Evolutionary conservation across 2,888 invertebrate genomes (phyloP).

Genomic region (Leucophenga maculata): DNA sequence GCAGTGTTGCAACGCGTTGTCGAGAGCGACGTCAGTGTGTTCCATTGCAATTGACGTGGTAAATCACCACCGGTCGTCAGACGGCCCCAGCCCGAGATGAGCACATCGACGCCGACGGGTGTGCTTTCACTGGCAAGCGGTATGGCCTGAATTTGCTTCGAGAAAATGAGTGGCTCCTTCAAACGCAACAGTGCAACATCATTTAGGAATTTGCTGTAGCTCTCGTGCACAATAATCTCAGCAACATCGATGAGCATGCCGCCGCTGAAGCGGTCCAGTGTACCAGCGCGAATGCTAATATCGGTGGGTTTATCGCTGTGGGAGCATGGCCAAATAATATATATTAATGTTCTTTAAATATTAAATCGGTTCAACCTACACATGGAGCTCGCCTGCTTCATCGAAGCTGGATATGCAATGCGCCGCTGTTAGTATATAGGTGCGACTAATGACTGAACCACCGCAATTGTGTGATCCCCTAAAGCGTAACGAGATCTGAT

Average conservation of each 20-base stretch:
- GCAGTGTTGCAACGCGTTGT: slow-evolving; percentile 39
- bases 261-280: slow-evolving; percentile 55
- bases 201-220: slow-evolving; percentile 52
- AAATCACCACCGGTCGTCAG: slow-evolving; percentile 48
- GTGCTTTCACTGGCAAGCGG: slow-evolving; percentile 48
- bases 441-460: slow-evolving; percentile 51
- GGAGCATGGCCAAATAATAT: background rate
- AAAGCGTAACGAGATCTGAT: slow-evolving; percentile 64
- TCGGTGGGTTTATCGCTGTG: slow-evolving; percentile 40
- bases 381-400: slow-evolving; percentile 17
- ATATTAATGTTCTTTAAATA: too few relatives aligned
- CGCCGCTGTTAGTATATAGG: slow-evolving; percentile 54
- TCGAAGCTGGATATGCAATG: slow-evolving; percentile 52
- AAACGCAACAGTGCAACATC: slow-evolving; percentile 58
- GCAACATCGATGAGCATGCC: slow-evolving; percentile 55
- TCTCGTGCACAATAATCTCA: slow-evolving; percentile 53
- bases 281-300: slow-evolving; percentile 62
- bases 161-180: slow-evolving; percentile 45
- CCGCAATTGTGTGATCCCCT: slow-evolving; percentile 55
- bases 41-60: slow-evolving; percentile 54
- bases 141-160: slow-evolving; percentile 49
- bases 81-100: slow-evolving; percentile 62
- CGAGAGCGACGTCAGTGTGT: slow-evolving; percentile 50
- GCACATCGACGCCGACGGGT: slow-evolving; percentile 42
- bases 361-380: too few relatives aligned